Conservation (phyloP, 2,113 vertebrate genomes). For the Varanus salvator region DNA sequence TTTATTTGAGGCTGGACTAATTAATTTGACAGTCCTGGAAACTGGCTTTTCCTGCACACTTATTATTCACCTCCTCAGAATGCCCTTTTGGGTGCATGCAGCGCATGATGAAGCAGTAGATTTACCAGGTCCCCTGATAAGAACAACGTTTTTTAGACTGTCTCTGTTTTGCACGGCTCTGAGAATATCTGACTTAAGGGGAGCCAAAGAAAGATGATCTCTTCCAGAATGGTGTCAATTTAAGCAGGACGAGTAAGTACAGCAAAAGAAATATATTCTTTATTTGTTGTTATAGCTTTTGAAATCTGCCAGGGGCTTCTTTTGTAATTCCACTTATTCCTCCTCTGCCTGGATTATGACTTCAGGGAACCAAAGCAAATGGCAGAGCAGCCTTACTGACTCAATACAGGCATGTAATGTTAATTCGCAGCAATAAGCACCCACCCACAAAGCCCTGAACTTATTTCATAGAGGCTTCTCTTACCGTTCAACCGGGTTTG, state of each 20-base stretch:
- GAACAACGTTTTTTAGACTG: constrained; percentile 75
- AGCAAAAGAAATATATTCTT: constrained; percentile 52
- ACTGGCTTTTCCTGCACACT: constrained; percentile 76
- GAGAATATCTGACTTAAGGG: constrained; percentile 69
- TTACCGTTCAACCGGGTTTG: constrained; percentile 61
- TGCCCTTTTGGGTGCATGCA: constrained; percentile 65
- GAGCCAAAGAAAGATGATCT: constrained; percentile 70
- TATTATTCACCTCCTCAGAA: constrained; percentile 76
- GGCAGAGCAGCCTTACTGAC: constrained; percentile 48
- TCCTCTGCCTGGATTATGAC: constrained; percentile 60
- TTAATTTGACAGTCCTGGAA: constrained; percentile 79
- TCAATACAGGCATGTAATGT: constrained; percentile 55
- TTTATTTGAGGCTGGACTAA: constrained; percentile 72
- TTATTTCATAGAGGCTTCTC: constrained; percentile 60
- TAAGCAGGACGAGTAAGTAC: constrained; percentile 48
- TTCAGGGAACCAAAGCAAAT: constrained; percentile 64
- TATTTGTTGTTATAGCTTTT: constrained; percentile 34
- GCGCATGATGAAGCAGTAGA: constrained; percentile 61
- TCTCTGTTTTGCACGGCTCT: constrained; percentile 56
- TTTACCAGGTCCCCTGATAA: constrained; percentile 66
- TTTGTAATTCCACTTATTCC: constrained; percentile 41
- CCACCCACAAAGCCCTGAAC: not conserved
- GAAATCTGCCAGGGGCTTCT: constrained; percentile 49
- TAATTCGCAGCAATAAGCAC: constrained; percentile 36
- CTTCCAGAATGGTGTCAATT: constrained; percentile 63